Evolutionary conservation across 2,888 invertebrate species (phyloP), one percentile per base, ranked within the genome.

Genomic region (Shargacucullia verbasci): DNA sequence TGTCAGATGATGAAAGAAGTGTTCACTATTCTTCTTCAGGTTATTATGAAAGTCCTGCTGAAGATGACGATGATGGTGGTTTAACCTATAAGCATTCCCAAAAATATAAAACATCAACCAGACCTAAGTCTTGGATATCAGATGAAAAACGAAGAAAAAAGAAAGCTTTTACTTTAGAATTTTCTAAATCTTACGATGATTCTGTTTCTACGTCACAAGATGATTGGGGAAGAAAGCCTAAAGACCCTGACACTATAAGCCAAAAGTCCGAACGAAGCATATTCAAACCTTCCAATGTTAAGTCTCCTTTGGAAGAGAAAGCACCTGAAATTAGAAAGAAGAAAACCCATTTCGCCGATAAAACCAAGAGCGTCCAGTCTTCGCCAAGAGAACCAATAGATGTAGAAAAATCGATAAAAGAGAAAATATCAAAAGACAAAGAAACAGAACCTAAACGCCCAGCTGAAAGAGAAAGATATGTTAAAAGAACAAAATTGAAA

Each of bases 121-220:
- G 95, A 76, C 90, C 89, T 35, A 92, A 91, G 59, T 87, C 89
- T 33, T 96, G 97, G 95, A 92, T 95, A 41, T 95, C 96, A 58
- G 97, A 97, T 66, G 97, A 97, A 53, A 95, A 96, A 73, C 95
- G 96, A 64, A 94, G 96, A 59, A 95, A 96, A 80, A 96, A 96
- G 88, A 96, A 96, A 82, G 96, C 96, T 15, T 97, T 97, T 88
- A 97, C 96, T 41, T 90, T 97, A 66, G 97, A 98, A 80, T 95
- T 97, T 89, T 92, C 96, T 53, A 93, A 95, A 85, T 88, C 95
- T 67, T 92, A 95, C 81, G 92, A 94, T 84, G 95, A 95, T 85
- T 90, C 91, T 20, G 92, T 94, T 54, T 94, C 94, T 20, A 93
- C 93, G 35, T 90, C 93, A 12, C 93, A 94, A 86, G 94, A 94